phyloP scores from a whole-genome alignment of 2,797 vertebrate genomes.

The Crypturellus tataupa region DNA sequence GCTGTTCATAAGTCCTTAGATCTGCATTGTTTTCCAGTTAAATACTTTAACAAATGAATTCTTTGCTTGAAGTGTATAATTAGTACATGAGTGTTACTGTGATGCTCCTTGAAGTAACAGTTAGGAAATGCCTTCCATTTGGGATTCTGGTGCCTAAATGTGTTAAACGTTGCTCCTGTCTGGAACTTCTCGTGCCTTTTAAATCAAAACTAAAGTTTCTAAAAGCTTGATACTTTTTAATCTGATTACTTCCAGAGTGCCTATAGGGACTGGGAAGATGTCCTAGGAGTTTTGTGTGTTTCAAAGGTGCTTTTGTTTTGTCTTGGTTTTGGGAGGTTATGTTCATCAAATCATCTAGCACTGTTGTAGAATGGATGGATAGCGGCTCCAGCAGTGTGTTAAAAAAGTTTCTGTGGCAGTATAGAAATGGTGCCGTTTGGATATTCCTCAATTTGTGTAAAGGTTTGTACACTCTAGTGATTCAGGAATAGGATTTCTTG shows the following conservation, averaged over 20 bases:
- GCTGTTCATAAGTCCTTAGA: not conserved
- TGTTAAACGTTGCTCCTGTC: not conserved
- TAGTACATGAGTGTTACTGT: not conserved
- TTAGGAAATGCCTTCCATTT: not conserved
- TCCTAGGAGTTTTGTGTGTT: not conserved
- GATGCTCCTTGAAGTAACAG: not conserved
- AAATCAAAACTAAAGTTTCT: not conserved
- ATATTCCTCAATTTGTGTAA: not conserved
- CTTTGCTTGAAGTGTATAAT: not conserved
- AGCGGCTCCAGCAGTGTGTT: not conserved
- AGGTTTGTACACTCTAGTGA: not conserved
- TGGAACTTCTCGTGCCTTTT: not conserved
- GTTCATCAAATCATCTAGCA: not conserved
- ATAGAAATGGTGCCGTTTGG: not conserved
- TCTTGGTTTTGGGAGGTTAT: not conserved
- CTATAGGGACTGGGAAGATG: not conserved
- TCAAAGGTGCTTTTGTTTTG: not conserved
- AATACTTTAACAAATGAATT: not conserved
- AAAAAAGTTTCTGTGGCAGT: not conserved
- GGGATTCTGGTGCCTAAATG: not conserved
- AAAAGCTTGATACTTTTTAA: not conserved
- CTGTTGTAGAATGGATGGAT: not conserved
- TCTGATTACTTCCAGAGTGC: not conserved
- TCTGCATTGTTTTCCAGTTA: not conserved
- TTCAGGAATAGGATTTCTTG: not conserved